phyloP scores from a whole-genome alignment of 2,113 vertebrate genomes.

The Vidua macroura region DNA sequence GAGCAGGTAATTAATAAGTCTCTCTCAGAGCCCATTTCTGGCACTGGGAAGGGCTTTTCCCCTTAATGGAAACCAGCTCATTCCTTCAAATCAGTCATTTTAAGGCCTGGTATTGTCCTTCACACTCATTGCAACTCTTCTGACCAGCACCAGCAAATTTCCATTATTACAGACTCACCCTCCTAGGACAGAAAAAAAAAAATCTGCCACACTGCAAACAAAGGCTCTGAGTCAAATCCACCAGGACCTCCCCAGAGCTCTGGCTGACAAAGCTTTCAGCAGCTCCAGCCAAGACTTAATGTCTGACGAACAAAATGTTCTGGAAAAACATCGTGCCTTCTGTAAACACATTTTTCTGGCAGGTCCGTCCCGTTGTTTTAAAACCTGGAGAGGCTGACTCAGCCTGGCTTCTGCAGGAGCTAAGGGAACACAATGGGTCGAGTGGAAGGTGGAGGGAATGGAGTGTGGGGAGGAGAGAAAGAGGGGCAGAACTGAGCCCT shows the following conservation, averaged over 20 bases:
- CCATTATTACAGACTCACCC: not conserved
- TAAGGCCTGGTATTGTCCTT: not conserved
- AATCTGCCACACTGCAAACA: not conserved
- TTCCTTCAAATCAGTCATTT: rapidly evolving
- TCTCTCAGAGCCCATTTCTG: not conserved
- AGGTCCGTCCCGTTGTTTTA: not conserved
- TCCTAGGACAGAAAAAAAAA: not conserved
- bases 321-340: not conserved
- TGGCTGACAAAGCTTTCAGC: not conserved
- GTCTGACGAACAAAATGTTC: not conserved
- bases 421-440: rapidly evolving
- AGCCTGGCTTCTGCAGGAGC: not conserved
- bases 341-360: not conserved
- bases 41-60: not conserved
- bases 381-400: not conserved
- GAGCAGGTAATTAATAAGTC: not conserved
- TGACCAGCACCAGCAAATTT: not conserved
- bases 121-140: rapidly evolving
- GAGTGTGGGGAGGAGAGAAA: rapidly evolving
- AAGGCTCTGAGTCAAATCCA: not conserved
- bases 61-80: not conserved
- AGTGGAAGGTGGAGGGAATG: not conserved
- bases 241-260: not conserved
- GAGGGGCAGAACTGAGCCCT: not conserved
- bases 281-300: not conserved